Evolutionary conservation across 2,888 invertebrate species (phyloP), one percentile per base, ranked within the genome.

Genomic region (Torymus tubicola): DNA sequence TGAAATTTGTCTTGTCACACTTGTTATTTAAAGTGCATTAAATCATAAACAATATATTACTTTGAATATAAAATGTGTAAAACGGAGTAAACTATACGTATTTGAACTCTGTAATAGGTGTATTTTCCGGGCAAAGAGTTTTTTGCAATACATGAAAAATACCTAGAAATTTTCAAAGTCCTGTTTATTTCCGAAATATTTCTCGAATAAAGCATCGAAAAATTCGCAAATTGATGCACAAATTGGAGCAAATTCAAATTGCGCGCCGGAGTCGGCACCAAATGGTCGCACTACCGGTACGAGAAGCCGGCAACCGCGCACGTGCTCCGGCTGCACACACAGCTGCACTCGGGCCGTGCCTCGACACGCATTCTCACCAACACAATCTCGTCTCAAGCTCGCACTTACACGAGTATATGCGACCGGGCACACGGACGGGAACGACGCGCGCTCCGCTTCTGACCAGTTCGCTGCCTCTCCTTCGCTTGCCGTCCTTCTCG

Each of bases 361-460:
- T 64, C 42, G n/a, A 24, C 53, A 57, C 57, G 24, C 61, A 53
- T 11, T 53, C 21, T 16, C 58, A 74, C 58, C 0, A 21, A 64
- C 10, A 67, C n/a, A 58, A n/a, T 31, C 42, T 60, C n/a, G 14
- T 8, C 53, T n/a, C 14, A 21, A 57, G 64, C 64, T 52, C 14
- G 3, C 60, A 73, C 53, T 60, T 0, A 14, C 14, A 24, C 55
- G 50, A 21, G 16, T 12, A 16, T 12, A n/a, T 64, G 69, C 68
- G 8, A n/a, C 57, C 70, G 70, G 53, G 1, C 50, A 21, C 12
- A 53, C 60, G n/a, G 3, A 18, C 1, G 16, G 8, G 8, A 21
- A 53, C 60, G 21, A 70, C 53, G 24, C 77, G 57, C 70, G 24
- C 77, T 63, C 70, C 61, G 78, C 73, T 81, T 81, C 70, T 65